Percentiles rank a stretch among this genome's conserved stretches.
Evolutionary conservation across 1,140 invertebrate species (phyloP).

Genomic region (Caenorhabditis tropicalis): DNA sequence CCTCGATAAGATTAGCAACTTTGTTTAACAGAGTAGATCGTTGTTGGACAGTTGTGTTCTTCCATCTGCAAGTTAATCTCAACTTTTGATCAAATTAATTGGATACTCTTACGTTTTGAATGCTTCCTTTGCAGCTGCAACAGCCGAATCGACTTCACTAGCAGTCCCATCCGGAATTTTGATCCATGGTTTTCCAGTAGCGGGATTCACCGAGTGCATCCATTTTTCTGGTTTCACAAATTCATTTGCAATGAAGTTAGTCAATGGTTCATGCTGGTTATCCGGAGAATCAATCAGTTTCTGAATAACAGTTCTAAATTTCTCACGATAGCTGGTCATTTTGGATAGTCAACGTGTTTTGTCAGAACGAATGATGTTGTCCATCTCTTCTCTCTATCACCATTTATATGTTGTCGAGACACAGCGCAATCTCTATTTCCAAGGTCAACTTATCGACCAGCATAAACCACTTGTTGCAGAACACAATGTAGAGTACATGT

Average conservation of each 20-base stretch:
- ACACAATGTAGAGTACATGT: not conserved
- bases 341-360: not conserved
- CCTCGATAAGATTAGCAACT: constrained; percentile 76
- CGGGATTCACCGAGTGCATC: constrained; percentile 75
- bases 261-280: constrained; percentile 19
- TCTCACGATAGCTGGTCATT: constrained; percentile 9
- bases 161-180: constrained; percentile 74
- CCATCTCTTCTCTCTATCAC: not conserved
- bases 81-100: too few relatives aligned
- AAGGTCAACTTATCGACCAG: not conserved
- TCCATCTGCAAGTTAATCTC: constrained; percentile 72
- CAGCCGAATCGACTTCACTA: constrained; percentile 72
- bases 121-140: constrained; percentile 57
- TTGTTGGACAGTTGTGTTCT: constrained; percentile 62
- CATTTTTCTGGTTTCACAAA: constrained; percentile 27
- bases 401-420: not conserved
- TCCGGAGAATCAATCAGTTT: constrained; percentile 8
- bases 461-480: not conserved
- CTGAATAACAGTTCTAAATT: constrained; percentile 26
- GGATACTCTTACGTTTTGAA: constrained; percentile 51
- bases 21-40: constrained; percentile 72
- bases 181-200: constrained; percentile 75
- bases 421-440: not conserved
- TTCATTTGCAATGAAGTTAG: constrained; percentile 42
- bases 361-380: not conserved